A percentile compares a stretch with the other conserved stretches of the same genome.
Conservation (phyloP, 2,113 vertebrate species). For the Elachura formosa region DNA sequence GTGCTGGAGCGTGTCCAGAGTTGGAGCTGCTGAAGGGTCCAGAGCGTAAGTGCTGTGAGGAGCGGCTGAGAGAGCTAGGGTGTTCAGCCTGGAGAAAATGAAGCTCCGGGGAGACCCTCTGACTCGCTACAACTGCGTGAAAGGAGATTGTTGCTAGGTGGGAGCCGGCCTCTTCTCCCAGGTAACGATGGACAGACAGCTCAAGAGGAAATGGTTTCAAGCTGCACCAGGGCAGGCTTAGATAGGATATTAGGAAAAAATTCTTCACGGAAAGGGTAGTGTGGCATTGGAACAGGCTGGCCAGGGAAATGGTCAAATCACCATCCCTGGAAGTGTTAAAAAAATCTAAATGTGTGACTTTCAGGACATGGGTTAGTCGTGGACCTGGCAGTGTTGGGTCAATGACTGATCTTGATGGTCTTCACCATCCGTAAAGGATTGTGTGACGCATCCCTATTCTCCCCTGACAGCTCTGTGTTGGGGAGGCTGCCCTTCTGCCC, state of each 20-base stretch:
- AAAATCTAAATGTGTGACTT: neutral
- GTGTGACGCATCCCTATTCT: neutral
- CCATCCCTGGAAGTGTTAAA: neutral
- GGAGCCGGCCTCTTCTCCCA: neutral
- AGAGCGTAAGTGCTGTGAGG: neutral
- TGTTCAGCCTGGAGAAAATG: neutral
- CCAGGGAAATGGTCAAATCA: neutral
- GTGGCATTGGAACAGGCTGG: neutral
- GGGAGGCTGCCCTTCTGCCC: neutral
- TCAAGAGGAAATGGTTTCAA: neutral
- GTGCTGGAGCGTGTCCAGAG: neutral
- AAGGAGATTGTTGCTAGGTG: neutral
- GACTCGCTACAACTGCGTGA: neutral
- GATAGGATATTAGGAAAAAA: neutral
- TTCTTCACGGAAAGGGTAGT: neutral
- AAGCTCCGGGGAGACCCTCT: neutral
- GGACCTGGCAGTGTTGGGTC: neutral
- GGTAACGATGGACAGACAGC: neutral
- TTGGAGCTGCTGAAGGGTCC: neutral
- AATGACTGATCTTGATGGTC: neutral
- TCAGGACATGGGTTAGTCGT: neutral
- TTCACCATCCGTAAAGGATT: neutral
- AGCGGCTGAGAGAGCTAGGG: neutral
- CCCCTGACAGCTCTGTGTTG: too few species aligned
- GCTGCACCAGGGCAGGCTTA: neutral